Evolutionary conservation across 2,888 invertebrate genomes (phyloP).

Genomic region (Spisula subtruncata): DNA sequence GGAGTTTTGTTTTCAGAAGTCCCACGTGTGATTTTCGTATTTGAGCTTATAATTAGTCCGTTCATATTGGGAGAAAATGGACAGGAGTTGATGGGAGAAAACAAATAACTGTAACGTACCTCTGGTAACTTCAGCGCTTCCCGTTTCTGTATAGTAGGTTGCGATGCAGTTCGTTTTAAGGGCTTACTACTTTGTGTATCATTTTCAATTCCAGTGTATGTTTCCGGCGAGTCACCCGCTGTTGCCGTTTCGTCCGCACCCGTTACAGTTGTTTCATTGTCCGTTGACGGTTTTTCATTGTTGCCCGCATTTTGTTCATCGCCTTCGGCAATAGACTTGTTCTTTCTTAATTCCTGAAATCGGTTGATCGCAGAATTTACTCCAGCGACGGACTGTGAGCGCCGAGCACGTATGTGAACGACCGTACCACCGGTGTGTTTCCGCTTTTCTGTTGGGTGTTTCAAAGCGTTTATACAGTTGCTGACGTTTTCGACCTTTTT

Average conservation of each 20-base stretch:
- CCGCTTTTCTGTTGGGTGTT: neutral
- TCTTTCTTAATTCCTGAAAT: no score
- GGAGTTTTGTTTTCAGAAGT: no score
- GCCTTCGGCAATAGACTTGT: no score
- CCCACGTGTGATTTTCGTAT: no score
- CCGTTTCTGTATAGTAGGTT: neutral
- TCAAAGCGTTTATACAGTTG: constrained; percentile 20
- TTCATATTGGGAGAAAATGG: no score
- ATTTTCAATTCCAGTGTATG: neutral
- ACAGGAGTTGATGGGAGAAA: no score
- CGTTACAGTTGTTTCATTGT: neutral
- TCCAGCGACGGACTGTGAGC: neutral
- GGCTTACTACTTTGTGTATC: no score
- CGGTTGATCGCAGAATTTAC: neutral
- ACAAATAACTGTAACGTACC: neutral
- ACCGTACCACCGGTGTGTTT: constrained; percentile 22
- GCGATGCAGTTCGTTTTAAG: neutral
- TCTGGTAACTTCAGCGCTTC: neutral
- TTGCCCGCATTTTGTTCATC: no score
- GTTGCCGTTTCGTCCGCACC: neutral
- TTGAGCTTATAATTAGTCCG: no score
- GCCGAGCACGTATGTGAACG: constrained; percentile 19
- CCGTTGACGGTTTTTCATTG: no score
- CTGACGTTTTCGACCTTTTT: constrained; percentile 44
- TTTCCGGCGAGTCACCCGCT: neutral